Conservation (phyloP, 2,113 vertebrate genomes). For the Cavia porcellus region DNA sequence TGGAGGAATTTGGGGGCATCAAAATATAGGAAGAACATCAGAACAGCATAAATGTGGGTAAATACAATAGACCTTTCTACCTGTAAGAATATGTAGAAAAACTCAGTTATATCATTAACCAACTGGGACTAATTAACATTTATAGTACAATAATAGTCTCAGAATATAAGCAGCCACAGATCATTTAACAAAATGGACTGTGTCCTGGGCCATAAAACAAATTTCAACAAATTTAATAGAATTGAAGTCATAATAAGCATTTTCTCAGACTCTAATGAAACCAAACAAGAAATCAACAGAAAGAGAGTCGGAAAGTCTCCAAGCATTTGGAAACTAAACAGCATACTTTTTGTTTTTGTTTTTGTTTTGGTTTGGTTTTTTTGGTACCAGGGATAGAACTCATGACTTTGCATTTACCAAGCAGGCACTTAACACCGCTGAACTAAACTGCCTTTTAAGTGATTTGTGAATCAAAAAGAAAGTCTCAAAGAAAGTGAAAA, state of each 20-base stretch:
- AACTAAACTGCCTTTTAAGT: neutral
- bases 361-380: no score
- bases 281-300: constrained; percentile 19
- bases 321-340: neutral
- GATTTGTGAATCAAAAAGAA: neutral
- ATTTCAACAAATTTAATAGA: neutral
- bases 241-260: neutral
- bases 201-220: neutral
- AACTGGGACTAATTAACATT: neutral
- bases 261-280: neutral
- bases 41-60: neutral
- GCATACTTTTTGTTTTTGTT: neutral
- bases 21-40: neutral
- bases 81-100: neutral
- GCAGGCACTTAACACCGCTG: no score
- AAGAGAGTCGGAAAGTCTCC: neutral
- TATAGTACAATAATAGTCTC: neutral
- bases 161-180: neutral
- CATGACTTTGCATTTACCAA: no score
- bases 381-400: no score
- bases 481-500: neutral
- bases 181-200: neutral
- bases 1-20: neutral
- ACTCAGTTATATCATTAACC: neutral
- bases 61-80: neutral